Conservation (phyloP, 2,888 invertebrate species). For the Steinernema hermaphroditum region DNA sequence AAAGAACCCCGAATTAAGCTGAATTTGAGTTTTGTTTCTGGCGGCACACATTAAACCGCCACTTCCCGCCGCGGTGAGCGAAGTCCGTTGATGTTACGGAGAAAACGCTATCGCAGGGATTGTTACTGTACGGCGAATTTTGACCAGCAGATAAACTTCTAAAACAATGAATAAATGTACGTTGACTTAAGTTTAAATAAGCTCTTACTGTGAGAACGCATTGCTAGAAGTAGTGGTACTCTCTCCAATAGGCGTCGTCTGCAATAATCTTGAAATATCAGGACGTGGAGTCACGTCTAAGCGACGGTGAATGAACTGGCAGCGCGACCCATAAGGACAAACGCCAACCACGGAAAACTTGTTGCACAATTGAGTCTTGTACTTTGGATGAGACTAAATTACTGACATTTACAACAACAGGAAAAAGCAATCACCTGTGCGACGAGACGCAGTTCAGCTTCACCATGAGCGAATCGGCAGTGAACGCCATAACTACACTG, state of each 20-base stretch:
- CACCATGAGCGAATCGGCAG: constrained; percentile 29
- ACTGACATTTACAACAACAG: not conserved
- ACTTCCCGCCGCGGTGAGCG: constrained; percentile 13
- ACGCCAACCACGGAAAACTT: constrained; percentile 32
- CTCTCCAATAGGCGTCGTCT: too few relatives aligned
- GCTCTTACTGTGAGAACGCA: too few relatives aligned
- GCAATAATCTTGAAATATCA: not conserved
- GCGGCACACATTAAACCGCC: not conserved
- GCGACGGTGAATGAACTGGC: constrained; percentile 37
- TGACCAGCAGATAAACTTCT: too few relatives aligned
- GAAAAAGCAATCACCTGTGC: not conserved
- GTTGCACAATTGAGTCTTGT: constrained; percentile 40
- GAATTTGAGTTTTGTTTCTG: too few relatives aligned
- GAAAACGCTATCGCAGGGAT: too few relatives aligned
- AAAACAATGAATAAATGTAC: too few relatives aligned
- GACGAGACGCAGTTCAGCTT: not conserved
- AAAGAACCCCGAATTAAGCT: too few relatives aligned
- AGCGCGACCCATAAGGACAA: constrained; percentile 37
- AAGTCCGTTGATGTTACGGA: not conserved
- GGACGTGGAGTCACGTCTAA: not conserved
- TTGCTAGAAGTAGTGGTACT: too few relatives aligned
- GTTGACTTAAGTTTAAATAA: too few relatives aligned
- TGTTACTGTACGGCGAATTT: too few relatives aligned
- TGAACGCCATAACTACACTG: not conserved
- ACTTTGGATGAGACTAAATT: constrained; percentile 37